Conservation (phyloP, 2,797 vertebrate genomes). For the Phrynocephalus forsythii region DNA sequence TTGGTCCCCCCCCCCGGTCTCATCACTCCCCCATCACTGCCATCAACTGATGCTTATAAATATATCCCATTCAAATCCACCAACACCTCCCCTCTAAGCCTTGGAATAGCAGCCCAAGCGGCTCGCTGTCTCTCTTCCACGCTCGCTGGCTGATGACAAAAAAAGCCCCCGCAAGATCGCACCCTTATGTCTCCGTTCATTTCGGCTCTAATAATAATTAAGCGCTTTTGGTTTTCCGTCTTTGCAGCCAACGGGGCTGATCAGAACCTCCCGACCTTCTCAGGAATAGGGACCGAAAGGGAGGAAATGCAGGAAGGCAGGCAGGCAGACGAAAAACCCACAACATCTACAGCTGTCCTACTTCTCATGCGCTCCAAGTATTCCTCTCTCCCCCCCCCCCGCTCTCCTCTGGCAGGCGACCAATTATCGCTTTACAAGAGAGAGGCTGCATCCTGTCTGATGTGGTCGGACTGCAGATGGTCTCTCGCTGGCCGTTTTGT, state of each 20-base stretch:
- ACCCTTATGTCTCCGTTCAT: not conserved
- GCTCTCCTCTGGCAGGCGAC: no score
- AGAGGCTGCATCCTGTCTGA: no score
- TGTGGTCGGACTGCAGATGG: no score
- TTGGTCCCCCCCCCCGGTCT: not conserved
- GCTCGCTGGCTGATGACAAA: not conserved
- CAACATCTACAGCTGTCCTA: no score
- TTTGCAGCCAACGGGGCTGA: not conserved
- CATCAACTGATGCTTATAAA: not conserved
- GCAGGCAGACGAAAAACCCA: no score
- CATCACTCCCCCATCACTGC: not conserved
- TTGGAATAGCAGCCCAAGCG: conserved; percentile 4
- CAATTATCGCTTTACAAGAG: no score
- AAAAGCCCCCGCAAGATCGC: not conserved
- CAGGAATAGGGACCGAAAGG: not conserved
- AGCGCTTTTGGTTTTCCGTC: no score
- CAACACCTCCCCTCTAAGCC: not conserved
- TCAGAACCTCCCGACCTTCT: not conserved
- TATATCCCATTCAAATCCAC: not conserved
- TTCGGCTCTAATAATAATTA: not conserved
- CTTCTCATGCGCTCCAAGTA: no score
- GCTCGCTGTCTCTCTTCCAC: not conserved
- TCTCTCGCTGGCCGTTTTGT: no score
- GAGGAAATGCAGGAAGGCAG: not conserved
- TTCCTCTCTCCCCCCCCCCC: no score